Conservation (phyloP, 2,113 vertebrate species). For the Callaeas wilsoni region DNA sequence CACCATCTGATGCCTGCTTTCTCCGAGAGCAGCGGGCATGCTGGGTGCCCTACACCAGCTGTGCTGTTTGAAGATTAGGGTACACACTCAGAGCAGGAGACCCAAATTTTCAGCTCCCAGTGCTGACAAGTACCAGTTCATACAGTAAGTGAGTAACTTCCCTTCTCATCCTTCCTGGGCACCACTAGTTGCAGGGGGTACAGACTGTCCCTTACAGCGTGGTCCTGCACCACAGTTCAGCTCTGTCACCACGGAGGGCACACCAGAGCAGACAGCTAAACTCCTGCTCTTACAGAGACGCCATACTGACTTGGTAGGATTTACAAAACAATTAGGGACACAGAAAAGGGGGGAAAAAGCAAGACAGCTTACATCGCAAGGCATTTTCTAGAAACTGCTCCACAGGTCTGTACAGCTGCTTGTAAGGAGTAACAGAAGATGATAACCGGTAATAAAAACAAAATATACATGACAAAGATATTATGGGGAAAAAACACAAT, state of each 20-base stretch:
- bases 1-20: not conserved
- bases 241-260: accelerated
- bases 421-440: not conserved
- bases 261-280: not conserved
- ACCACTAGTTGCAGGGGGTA: not conserved
- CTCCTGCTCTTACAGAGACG: not conserved
- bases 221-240: not conserved
- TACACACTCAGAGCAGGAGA: not conserved
- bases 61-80: not conserved
- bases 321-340: not conserved
- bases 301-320: not conserved
- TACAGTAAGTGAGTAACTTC: not conserved
- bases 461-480: conserved; percentile 43
- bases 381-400: not conserved
- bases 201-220: accelerated
- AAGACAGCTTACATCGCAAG: not conserved
- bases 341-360: not conserved
- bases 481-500: not conserved
- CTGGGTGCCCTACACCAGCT: not conserved
- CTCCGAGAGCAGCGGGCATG: not conserved
- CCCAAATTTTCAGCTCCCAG: not conserved
- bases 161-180: not conserved
- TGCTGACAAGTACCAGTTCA: not conserved
- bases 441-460: not conserved
- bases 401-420: not conserved